Conservation (phyloP, 2,797 vertebrate species). For the Oreochromis mossambicus region DNA sequence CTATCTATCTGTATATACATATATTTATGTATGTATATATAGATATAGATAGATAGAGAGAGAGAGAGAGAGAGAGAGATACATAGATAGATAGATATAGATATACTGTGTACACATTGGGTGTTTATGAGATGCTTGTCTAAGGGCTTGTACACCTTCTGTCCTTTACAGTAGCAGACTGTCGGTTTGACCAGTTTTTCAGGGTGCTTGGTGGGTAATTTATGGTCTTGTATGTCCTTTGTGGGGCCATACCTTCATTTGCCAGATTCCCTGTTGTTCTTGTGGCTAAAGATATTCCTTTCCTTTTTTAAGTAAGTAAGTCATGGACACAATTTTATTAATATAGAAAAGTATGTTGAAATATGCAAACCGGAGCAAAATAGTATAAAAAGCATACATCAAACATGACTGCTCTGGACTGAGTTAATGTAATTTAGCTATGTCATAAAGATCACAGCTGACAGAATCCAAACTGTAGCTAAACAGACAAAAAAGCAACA, state of each 20-base stretch:
- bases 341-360: fast-evolving
- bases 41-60: no score
- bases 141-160: neutral
- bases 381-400: neutral
- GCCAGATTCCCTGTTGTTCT: neutral
- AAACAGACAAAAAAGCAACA: neutral
- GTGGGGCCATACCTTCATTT: neutral
- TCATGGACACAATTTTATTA: neutral
- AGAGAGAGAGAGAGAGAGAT: no score
- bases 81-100: no score
- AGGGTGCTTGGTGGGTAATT: neutral
- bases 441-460: neutral
- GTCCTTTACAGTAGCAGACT: neutral
- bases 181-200: neutral
- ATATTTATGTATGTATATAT: no score
- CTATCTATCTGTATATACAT: no score
- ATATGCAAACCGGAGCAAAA: neutral
- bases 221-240: neutral
- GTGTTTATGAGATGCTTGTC: neutral
- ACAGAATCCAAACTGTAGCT: neutral
- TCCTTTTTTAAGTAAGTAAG: neutral
- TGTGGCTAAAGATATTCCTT: neutral
- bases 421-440: neutral
- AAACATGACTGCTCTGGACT: neutral
- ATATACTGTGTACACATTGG: neutral